phyloP scores from a whole-genome alignment of 64 coral and sea anemone genomes.

The Stichodactyla mertensii region DNA sequence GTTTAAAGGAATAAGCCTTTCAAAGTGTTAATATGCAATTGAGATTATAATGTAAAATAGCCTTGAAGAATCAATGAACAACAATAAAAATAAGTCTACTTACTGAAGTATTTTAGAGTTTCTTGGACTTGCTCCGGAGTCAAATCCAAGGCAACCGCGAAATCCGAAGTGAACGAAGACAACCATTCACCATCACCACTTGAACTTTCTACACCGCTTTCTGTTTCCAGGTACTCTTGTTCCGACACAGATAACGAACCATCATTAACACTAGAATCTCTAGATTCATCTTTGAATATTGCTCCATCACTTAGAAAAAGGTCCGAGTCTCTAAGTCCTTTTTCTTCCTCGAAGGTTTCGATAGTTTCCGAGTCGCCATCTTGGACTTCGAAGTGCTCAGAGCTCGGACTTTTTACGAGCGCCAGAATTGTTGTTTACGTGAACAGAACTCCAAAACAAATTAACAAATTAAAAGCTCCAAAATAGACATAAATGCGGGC shows the following conservation, averaged over 20 bases:
- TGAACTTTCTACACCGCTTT: constrained; percentile 64
- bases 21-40: neutral
- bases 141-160: constrained; percentile 20
- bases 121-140: constrained; percentile 55
- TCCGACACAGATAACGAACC: constrained; percentile 34
- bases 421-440: constrained; percentile 1
- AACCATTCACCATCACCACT: constrained; percentile 37
- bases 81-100: constrained; percentile 14
- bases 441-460: neutral
- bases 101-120: constrained; percentile 64
- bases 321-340: neutral
- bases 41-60: neutral
- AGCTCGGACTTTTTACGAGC: neutral
- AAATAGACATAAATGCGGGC: neutral
- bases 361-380: constrained; percentile 21
- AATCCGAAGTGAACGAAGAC: neutral
- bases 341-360: constrained; percentile 15
- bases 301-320: constrained; percentile 23
- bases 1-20: neutral
- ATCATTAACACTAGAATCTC: constrained; percentile 8
- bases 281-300: constrained; percentile 30
- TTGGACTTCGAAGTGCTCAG: constrained; percentile 13
- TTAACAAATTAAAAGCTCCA: neutral
- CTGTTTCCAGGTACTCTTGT: constrained; percentile 55
- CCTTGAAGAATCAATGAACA: neutral